Evolutionary conservation across 2,797 vertebrate species (phyloP).

Genomic region (Cossypha niveicapilla): DNA sequence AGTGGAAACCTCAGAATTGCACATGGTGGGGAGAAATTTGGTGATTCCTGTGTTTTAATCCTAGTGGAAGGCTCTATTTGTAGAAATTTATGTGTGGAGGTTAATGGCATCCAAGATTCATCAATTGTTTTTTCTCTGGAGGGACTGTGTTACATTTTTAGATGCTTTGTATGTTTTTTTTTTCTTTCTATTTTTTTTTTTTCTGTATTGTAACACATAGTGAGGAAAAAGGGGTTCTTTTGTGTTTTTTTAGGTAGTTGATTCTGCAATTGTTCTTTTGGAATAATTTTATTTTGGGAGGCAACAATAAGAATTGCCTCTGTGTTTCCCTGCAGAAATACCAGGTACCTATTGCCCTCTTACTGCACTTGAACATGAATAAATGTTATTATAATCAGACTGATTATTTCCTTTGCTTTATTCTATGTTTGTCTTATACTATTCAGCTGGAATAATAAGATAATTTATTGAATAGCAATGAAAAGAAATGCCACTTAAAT

Average conservation of each 20-base stretch:
- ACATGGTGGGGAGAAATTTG: neutral
- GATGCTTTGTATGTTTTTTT: neutral
- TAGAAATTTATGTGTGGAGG: neutral
- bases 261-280: neutral
- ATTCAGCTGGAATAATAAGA: neutral
- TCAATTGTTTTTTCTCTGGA: neutral
- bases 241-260: neutral
- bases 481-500: neutral
- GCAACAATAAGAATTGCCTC: neutral
- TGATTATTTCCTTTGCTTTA: neutral
- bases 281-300: neutral
- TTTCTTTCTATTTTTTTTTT: neutral
- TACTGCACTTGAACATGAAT: neutral
- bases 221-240: neutral
- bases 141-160: neutral
- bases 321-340: neutral
- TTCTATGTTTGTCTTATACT: neutral
- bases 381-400: neutral
- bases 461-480: neutral
- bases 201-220: neutral
- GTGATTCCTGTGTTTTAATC: neutral
- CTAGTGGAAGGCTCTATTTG: neutral
- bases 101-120: neutral
- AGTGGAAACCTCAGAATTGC: neutral
- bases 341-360: neutral